Conservation (phyloP, 2,797 vertebrate genomes). For the Merluccius polli region DNA sequence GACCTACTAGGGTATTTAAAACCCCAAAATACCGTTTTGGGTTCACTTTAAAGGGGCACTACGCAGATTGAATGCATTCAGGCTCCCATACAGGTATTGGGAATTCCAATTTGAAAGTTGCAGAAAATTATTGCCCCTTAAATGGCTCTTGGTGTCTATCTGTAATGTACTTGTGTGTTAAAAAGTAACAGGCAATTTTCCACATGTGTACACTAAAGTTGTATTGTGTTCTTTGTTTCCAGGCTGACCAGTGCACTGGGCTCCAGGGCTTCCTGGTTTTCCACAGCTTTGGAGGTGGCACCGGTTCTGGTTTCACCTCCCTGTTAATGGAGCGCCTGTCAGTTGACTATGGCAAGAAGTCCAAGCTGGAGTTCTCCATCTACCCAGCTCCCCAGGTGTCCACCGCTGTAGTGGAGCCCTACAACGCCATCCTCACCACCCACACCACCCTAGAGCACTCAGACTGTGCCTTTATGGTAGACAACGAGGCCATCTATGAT, state of each 20-base stretch:
- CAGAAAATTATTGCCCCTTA: no score
- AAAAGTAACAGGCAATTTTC: not conserved
- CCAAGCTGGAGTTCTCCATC: conserved; percentile 65
- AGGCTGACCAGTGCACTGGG: conserved; percentile 67
- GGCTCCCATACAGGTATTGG: no score
- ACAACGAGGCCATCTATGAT: conserved; percentile 62
- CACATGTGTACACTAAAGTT: not conserved
- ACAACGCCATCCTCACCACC: conserved; percentile 64
- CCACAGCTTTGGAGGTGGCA: conserved; percentile 55
- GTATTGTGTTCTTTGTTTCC: conserved; percentile 20
- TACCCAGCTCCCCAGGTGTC: conserved; percentile 64
- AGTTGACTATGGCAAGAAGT: conserved; percentile 64
- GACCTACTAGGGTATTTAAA: no score
- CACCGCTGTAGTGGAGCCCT: conserved; percentile 64
- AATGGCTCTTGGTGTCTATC: no score
- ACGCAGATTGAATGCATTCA: no score
- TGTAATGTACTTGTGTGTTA: not conserved
- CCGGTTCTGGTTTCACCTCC: conserved; percentile 51
- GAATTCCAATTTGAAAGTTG: no score
- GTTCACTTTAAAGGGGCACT: no score
- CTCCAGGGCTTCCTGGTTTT: conserved; percentile 67
- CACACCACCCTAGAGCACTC: conserved; percentile 69
- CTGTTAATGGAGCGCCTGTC: conserved; percentile 59
- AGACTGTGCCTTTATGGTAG: conserved; percentile 68
- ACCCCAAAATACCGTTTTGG: no score